Evolutionary conservation across 2,888 invertebrate species (phyloP).

Genomic region (Clistopyga incitator): DNA sequence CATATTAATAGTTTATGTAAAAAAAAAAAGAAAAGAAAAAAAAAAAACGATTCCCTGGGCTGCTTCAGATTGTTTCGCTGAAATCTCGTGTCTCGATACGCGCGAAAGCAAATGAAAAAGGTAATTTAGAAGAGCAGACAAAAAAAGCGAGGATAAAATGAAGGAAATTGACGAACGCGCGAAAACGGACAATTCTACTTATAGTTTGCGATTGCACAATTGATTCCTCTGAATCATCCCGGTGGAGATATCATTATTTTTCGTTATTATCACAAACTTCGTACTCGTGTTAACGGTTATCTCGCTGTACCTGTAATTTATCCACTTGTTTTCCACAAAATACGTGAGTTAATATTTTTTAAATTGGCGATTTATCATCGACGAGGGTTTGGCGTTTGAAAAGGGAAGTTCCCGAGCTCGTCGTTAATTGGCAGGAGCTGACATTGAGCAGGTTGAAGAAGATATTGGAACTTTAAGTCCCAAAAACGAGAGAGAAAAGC

Average conservation of each 20-base stretch:
- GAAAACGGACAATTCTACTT: slow-evolving; percentile 21
- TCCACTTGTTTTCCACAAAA: neutral
- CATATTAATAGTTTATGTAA: slow-evolving; percentile 54
- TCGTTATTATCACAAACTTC: neutral
- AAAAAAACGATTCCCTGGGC: slow-evolving; percentile 13
- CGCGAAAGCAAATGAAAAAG: neutral
- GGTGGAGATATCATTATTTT: slow-evolving; percentile 56
- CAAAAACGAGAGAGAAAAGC: slow-evolving; percentile 2
- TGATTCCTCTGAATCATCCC: slow-evolving; percentile 6
- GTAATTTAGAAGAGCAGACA: neutral
- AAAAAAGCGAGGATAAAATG: neutral
- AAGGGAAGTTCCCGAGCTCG: neutral
- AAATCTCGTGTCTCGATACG: slow-evolving; percentile 29
- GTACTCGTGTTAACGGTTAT: neutral
- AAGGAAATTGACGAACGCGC: neutral
- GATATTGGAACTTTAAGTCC: slow-evolving; percentile 17
- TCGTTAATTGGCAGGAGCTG: no score
- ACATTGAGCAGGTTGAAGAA: neutral
- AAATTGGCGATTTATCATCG: neutral
- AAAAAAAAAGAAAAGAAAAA: slow-evolving; percentile 38
- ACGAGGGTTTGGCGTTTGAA: neutral
- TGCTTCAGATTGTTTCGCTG: slow-evolving; percentile 33
- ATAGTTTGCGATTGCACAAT: neutral
- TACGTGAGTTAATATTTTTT: neutral
- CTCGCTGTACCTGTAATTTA: neutral